A percentile compares a stretch with the other conserved stretches of the same genome.
Evolutionary conservation across 2,113 vertebrate genomes (phyloP).

Genomic region (Alces alces): DNA sequence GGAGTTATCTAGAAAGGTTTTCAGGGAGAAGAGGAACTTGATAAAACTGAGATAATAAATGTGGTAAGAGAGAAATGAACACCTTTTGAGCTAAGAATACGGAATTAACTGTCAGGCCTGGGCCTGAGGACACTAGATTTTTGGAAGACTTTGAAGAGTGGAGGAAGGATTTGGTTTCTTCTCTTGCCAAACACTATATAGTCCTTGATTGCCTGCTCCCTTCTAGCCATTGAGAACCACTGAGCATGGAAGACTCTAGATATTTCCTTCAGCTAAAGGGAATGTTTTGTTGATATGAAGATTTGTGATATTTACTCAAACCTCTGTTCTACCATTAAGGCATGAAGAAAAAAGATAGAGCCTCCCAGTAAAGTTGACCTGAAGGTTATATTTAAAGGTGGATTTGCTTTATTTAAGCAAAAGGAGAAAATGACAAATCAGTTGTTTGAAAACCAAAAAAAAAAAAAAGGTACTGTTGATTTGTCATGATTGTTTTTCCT

Average conservation of each 20-base stretch:
- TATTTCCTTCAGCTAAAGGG: not conserved
- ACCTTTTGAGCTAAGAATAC: not conserved
- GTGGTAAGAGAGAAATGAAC: not conserved
- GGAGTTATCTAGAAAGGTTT: not conserved
- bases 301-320: conserved; percentile 62
- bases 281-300: not conserved
- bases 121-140: not conserved
- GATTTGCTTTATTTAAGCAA: conserved; percentile 52
- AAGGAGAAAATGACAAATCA: conserved; percentile 41
- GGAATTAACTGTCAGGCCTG: not conserved
- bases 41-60: not conserved
- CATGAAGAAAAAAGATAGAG: conserved; percentile 41
- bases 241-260: not conserved
- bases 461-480: not conserved
- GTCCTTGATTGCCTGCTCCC: not conserved
- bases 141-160: not conserved
- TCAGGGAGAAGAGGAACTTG: not conserved
- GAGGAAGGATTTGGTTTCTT: not conserved
- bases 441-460: conserved; percentile 11
- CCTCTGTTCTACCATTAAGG: conserved; percentile 38
- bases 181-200: not conserved
- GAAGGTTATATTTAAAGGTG: conserved; percentile 58
- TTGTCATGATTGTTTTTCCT: not conserved
- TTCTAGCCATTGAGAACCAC: not conserved
- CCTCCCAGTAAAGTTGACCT: conserved; percentile 59